Evolutionary conservation across 2,888 invertebrate species (phyloP).

Genomic region (Chrysolina oricalcia): DNA sequence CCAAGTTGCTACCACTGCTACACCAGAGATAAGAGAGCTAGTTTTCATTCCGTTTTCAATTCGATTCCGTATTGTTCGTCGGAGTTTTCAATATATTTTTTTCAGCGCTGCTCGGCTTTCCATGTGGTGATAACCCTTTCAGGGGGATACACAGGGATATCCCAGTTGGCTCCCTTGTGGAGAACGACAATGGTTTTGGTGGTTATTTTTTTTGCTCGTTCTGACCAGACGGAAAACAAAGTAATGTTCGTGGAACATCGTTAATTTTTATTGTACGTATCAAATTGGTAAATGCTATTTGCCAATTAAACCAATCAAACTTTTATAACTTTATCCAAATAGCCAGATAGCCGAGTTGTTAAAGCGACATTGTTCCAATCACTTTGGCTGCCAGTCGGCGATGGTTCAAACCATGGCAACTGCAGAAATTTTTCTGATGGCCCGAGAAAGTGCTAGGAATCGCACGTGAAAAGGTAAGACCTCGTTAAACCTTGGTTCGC

Average conservation of each 20-base stretch:
- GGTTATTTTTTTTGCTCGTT: background rate
- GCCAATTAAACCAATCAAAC: no score
- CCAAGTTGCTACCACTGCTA: conserved; percentile 64
- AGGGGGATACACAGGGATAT: background rate
- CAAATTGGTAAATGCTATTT: no score
- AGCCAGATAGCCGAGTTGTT: no score
- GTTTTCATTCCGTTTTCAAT: conserved; percentile 50
- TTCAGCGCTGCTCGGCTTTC: conserved; percentile 24
- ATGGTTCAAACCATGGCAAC: no score
- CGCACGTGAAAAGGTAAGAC: no score
- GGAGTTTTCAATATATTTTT: conserved; percentile 38
- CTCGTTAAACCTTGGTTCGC: no score
- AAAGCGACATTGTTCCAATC: no score
- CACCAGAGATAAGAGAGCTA: conserved; percentile 61
- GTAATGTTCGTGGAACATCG: background rate
- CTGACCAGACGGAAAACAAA: background rate
- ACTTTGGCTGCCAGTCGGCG: no score
- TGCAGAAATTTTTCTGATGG: no score
- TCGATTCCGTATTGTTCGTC: conserved; percentile 43
- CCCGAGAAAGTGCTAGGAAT: no score
- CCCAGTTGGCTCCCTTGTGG: background rate
- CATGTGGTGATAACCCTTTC: conserved; percentile 3
- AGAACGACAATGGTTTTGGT: background rate
- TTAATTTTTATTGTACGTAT: background rate
- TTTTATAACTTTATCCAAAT: background rate